A percentile compares a stretch with the other conserved stretches of the same genome.
phyloP scores from a whole-genome alignment of 2,797 vertebrate genomes.

The Chelmon rostratus region DNA sequence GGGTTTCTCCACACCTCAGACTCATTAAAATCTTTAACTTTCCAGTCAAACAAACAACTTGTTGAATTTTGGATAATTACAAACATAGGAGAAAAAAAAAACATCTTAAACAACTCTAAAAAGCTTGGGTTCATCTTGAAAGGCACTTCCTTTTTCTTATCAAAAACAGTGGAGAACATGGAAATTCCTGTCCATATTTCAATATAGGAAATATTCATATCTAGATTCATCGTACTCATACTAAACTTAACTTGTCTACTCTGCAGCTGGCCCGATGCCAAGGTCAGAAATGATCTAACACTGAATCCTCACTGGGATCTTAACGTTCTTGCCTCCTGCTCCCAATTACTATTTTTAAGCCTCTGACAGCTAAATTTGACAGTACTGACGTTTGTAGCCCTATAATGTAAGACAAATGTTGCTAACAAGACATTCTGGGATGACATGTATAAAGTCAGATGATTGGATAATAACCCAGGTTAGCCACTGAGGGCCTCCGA shows the following conservation, averaged over 20 bases:
- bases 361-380: conserved; percentile 79
- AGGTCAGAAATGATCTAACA: conserved; percentile 46
- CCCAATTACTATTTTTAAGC: conserved; percentile 77
- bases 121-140: conserved; percentile 41
- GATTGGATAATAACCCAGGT: conserved; percentile 75
- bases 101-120: conserved; percentile 43
- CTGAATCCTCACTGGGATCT: conserved; percentile 51
- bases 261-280: conserved; percentile 42
- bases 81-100: conserved; percentile 57
- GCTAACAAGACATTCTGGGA: conserved; percentile 75
- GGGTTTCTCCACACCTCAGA: conserved; percentile 56
- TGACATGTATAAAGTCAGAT: conserved; percentile 67
- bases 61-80: conserved; percentile 65
- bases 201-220: conserved; percentile 18
- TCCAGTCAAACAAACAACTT: conserved; percentile 69
- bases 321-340: conserved; percentile 67
- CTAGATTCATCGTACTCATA: conserved; percentile 21
- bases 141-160: conserved; percentile 22
- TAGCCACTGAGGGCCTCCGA: conserved; percentile 56
- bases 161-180: conserved; percentile 30
- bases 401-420: conserved; percentile 82
- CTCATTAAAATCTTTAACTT: conserved; percentile 63
- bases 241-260: conserved; percentile 38
- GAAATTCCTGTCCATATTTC: conserved; percentile 20
- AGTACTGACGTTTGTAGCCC: conserved; percentile 67